Evolutionary conservation across 2,888 invertebrate species (phyloP).

Genomic region (Melanophora roralis): DNA sequence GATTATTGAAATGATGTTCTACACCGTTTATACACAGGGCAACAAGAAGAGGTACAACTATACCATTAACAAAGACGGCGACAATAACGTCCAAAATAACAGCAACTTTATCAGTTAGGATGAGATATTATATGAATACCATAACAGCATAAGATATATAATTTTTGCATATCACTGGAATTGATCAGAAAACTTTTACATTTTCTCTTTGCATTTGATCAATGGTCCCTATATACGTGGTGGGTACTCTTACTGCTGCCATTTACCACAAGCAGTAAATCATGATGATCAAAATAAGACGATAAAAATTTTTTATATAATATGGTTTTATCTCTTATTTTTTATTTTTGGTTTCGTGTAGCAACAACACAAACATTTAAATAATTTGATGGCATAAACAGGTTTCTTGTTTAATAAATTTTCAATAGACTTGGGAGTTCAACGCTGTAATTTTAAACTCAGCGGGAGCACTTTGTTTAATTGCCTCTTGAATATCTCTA

Average conservation of each 20-base stretch:
- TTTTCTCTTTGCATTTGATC: slow-evolving; percentile 23
- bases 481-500: slow-evolving; percentile 60
- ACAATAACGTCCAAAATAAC: no score
- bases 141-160: slow-evolving; percentile 35
- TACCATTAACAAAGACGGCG: background rate
- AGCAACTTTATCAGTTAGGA: slow-evolving; percentile 48
- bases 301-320: slow-evolving; percentile 46
- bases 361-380: slow-evolving; percentile 53
- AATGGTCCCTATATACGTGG: background rate
- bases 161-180: slow-evolving; percentile 57
- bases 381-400: slow-evolving; percentile 59
- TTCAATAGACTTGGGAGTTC: slow-evolving; percentile 58
- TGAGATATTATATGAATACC: slow-evolving; percentile 51
- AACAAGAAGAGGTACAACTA: no score
- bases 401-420: slow-evolving; percentile 58
- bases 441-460: slow-evolving; percentile 61
- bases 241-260: background rate
- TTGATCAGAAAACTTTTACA: slow-evolving; percentile 41
- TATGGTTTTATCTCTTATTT: background rate
- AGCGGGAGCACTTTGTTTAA: slow-evolving; percentile 62
- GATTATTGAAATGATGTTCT: slow-evolving; percentile 35
- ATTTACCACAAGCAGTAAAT: slow-evolving; percentile 53
- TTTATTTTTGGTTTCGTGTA: slow-evolving; percentile 9
- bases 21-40: no score
- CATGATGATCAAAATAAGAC: slow-evolving; percentile 57